These are phyloP conservation scores for Diplazon laetatorius DNA, from an alignment of 2,888 invertebrate species.

Conservation along the genomic window DNA sequence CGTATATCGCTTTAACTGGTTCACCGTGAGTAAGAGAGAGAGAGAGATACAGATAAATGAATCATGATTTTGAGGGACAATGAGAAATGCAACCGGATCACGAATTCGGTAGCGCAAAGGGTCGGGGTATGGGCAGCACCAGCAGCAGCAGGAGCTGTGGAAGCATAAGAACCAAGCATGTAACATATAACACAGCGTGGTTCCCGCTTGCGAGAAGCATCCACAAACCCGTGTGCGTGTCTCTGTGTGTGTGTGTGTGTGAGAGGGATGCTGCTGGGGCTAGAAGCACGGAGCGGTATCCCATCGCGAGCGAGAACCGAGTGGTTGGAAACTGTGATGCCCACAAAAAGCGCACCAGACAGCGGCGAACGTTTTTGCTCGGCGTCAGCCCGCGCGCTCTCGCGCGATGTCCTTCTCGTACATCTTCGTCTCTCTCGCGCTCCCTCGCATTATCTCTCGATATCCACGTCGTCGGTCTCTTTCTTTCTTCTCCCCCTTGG, in stretches of 20 bases:
- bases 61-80: slow-evolving; percentile 48
- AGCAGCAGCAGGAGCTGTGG: slow-evolving; percentile 34
- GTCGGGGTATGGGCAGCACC: no score
- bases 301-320: slow-evolving; percentile 67
- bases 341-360: slow-evolving; percentile 82
- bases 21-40: slow-evolving; percentile 17
- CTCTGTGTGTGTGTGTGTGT: slow-evolving; percentile 38
- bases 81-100: slow-evolving; percentile 69
- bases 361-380: slow-evolving; percentile 82
- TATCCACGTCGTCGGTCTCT: no score
- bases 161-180: slow-evolving; percentile 33
- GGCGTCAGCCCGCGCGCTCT: slow-evolving; percentile 80
- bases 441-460: slow-evolving; percentile 78
- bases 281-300: slow-evolving; percentile 62
- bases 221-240: no score
- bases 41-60: slow-evolving; percentile 7
- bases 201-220: slow-evolving; percentile 34
- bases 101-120: slow-evolving; percentile 68
- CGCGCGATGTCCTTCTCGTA: no score
- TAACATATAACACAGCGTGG: slow-evolving; percentile 36
- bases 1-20: slow-evolving; percentile 26
- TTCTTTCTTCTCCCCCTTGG: no score
- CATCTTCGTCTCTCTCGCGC: slow-evolving; percentile 74
- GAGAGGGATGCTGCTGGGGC: slow-evolving; percentile 46
- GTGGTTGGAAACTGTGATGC: slow-evolving; percentile 81